phyloP scores from a whole-genome alignment of 2,888 invertebrate genomes.

The Alloscopus bannaensis region DNA sequence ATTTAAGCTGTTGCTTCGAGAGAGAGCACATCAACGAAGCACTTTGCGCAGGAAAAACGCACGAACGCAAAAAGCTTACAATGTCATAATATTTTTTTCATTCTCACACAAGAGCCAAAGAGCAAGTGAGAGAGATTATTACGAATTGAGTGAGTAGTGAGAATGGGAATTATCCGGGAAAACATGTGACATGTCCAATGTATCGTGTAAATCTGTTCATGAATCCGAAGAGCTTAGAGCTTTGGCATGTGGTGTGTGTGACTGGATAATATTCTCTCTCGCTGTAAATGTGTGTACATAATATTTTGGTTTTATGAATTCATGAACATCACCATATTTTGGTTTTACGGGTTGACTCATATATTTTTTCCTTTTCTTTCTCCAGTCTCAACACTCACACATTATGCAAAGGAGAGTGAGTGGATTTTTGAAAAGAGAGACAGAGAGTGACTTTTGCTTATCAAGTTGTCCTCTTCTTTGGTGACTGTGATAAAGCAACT shows the following conservation, averaged over 20 bases:
- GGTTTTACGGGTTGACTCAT: conserved; percentile 14
- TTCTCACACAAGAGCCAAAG: background rate
- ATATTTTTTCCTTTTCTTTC: conserved; percentile 18
- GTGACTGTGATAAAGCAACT: conserved; percentile 39
- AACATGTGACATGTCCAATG: conserved; percentile 49
- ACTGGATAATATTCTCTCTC: background rate
- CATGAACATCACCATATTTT: conserved; percentile 22
- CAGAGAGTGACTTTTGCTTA: conserved; percentile 42
- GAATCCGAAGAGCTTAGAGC: conserved; percentile 41
- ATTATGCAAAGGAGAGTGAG: conserved; percentile 2
- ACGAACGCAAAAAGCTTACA: background rate
- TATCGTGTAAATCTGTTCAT: conserved; percentile 56
- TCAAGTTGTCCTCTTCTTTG: conserved; percentile 38
- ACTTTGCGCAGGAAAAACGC: conserved; percentile 12
- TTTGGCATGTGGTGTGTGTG: too few relatives aligned
- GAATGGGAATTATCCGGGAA: conserved; percentile 43
- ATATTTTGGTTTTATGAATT: conserved; percentile 20
- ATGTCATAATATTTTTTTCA: conserved; percentile 1
- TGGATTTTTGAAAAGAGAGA: conserved; percentile 4
- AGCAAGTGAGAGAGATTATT: background rate
- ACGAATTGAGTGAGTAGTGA: conserved; percentile 27
- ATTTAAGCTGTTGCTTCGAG: conserved; percentile 34
- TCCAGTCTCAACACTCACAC: background rate
- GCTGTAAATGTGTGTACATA: background rate
- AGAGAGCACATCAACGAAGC: background rate